A percentile compares a stretch with the other conserved stretches of the same genome.
Evolutionary conservation across 2,888 invertebrate genomes (phyloP).

Genomic region (Busseola fusca): DNA sequence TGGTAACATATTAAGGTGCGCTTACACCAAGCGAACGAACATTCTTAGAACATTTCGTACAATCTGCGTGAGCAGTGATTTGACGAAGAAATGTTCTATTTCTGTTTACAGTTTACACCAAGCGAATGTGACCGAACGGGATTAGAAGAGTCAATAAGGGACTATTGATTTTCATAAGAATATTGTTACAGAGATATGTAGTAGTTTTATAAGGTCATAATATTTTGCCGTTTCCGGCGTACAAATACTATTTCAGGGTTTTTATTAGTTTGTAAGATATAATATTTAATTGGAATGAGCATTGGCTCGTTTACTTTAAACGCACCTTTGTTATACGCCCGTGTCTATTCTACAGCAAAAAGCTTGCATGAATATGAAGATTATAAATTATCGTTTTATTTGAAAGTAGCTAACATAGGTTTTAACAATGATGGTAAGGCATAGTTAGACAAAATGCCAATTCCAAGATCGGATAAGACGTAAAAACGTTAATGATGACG

Average conservation of each 20-base stretch:
- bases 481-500: conserved; percentile 4
- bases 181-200: not conserved
- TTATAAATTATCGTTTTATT: not conserved
- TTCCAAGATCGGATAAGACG: not conserved
- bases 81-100: not conserved
- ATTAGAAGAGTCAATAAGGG: not conserved
- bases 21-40: not conserved
- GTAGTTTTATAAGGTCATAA: not conserved
- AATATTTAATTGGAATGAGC: not conserved
- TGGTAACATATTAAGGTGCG: conserved; percentile 1
- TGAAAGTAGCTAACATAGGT: not conserved
- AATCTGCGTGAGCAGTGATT: not conserved
- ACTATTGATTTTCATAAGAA: too few relatives aligned
- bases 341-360: not conserved
- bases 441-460: conserved; percentile 8
- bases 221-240: not conserved
- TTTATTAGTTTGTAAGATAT: not conserved
- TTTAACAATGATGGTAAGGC: not conserved
- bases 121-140: not conserved
- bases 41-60: not conserved
- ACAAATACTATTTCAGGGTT: not conserved
- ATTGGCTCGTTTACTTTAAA: not conserved
- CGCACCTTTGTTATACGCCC: not conserved
- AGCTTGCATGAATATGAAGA: not conserved
- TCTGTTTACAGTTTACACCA: not conserved